Evolutionary conservation across 2,113 vertebrate species (phyloP), one percentile per base, ranked within the genome.

Genomic region (Rhinichthys klamathensis): DNA sequence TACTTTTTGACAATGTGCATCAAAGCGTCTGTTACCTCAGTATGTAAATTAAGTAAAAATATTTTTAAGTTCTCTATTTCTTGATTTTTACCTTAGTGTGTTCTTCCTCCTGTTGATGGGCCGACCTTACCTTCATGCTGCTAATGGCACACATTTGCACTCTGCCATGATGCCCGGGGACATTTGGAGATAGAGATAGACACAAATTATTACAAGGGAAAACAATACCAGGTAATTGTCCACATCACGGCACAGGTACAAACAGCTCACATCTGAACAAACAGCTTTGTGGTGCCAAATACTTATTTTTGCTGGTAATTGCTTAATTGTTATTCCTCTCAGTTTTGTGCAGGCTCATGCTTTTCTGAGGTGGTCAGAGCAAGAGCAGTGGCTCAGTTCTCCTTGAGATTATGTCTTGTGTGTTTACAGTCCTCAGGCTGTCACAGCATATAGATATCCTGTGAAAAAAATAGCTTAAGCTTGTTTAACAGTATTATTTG

Each of bases 251-350:
- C 30, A 58, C 18, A 41, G 63, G 69, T 73, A 74, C 67, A 74
- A 81, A 74, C 54, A 81, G 18, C 38, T 46, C 65, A 61, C 54
- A 74, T 81, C 23, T 4, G 61, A 81, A 81, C 84, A 80, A 60
- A 85, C 67, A 61, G 51, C 65, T 54, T n/a, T 32, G 69, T 49
- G 77, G 35, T 85, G 77, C 76, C 77, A 72, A n/a, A 70, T 85
- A 49, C 38, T 35, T 44, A 77, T 84, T 84, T 84, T n/a, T 32
- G 38, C 21, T 25, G 56, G 38, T 77, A 84, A 84, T 84, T 67
- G 41, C 83, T 84, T 51, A 84, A 77, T 76, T 54, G 74, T 76
- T 54, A 76, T 77, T 84, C 56, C 35, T 76, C 27, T 84, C 61
- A 49, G 35, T 30, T 75, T 75, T 75, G 54, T 72, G 58, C 83